Conservation (phyloP, 2,888 invertebrate genomes). For the Oxystoma pomonae region DNA sequence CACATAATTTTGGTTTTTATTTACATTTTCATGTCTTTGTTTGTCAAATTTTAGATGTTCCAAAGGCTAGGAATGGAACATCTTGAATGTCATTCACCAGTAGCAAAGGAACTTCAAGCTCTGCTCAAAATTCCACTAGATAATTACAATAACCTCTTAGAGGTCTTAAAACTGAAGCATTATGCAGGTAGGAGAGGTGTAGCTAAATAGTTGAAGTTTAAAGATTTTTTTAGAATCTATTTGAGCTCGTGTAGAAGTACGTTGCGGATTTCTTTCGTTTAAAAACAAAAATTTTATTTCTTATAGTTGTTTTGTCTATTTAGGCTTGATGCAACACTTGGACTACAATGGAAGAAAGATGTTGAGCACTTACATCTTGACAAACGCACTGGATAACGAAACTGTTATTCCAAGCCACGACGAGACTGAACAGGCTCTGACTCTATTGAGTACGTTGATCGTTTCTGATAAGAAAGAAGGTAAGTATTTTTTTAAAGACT, state of each 20-base stretch:
- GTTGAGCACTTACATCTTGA: constrained; percentile 83
- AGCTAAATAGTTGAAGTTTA: too few species aligned
- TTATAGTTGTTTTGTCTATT: constrained; percentile 47
- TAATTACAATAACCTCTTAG: constrained; percentile 88
- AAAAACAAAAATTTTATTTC: too few species aligned
- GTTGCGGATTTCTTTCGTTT: too few species aligned
- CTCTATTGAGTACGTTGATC: constrained; percentile 79
- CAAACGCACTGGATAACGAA: constrained; percentile 86
- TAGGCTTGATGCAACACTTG: constrained; percentile 59
- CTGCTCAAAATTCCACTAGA: constrained; percentile 93
- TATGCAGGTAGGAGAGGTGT: constrained; percentile 59
- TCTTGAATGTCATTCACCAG: constrained; percentile 72
- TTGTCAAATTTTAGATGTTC: constrained; percentile 55
- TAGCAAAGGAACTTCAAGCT: constrained; percentile 90
- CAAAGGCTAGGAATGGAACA: constrained; percentile 81
- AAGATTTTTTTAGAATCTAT: too few species aligned
- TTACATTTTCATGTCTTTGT: too few species aligned
- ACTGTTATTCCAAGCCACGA: constrained; percentile 84
- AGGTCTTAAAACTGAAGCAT: constrained; percentile 80
- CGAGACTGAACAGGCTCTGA: constrained; percentile 60
- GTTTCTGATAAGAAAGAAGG: constrained; percentile 75
- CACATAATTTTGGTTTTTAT: too few species aligned
- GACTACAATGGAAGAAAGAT: constrained; percentile 60
- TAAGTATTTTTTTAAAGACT: constrained; percentile 40
- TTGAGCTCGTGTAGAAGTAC: too few species aligned